These are phyloP conservation scores for Entosphenus tridentatus DNA, from an alignment of 2,113 vertebrate genomes.

Conservation along the genomic window DNA sequence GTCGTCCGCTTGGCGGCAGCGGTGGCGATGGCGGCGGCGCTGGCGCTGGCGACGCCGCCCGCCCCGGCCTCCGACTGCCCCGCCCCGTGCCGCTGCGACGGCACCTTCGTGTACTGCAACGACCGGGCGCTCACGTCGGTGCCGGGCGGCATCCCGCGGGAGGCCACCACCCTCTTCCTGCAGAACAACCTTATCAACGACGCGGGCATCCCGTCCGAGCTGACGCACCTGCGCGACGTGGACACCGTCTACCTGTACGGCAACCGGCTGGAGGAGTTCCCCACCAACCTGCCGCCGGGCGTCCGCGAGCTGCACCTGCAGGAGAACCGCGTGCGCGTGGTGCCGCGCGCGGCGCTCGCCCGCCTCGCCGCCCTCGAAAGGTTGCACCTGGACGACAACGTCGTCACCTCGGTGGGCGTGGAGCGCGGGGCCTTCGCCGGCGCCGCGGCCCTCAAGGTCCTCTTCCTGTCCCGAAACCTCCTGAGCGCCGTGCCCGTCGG, in stretches of 20 bases:
- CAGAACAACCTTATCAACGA: constrained; percentile 99
- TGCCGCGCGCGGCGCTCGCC: constrained; percentile 69
- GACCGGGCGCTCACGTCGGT: constrained; percentile 91
- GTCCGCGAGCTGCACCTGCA: constrained; percentile 93
- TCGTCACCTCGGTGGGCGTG: constrained; percentile 83
- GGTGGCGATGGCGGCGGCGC: constrained; percentile 7
- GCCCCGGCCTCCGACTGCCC: constrained; percentile 65
- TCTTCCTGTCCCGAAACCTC: constrained; percentile 92
- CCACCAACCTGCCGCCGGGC: constrained; percentile 72
- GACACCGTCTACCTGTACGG: constrained; percentile 95
- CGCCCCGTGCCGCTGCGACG: constrained; percentile 69
- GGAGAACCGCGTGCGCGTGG: constrained; percentile 92
- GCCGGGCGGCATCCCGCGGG: constrained; percentile 64
- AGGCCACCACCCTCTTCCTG: constrained; percentile 88
- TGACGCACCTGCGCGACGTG: constrained; percentile 54
- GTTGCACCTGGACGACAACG: constrained; percentile 95
- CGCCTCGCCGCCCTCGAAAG: constrained; percentile 91
- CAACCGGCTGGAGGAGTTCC: constrained; percentile 95
- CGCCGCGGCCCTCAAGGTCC: constrained; percentile 69
- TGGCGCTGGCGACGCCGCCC: constrained; percentile 49
- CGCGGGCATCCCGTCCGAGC: constrained; percentile 72
- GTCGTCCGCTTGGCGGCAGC: too few species aligned
- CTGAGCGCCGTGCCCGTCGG: constrained; percentile 86
- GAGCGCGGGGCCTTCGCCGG: constrained; percentile 90
- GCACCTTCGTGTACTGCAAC: constrained; percentile 96